A percentile compares a stretch with the other conserved stretches of the same genome.
phyloP scores from a whole-genome alignment of 2,888 invertebrate species.

The Linnaemya tessellans region DNA sequence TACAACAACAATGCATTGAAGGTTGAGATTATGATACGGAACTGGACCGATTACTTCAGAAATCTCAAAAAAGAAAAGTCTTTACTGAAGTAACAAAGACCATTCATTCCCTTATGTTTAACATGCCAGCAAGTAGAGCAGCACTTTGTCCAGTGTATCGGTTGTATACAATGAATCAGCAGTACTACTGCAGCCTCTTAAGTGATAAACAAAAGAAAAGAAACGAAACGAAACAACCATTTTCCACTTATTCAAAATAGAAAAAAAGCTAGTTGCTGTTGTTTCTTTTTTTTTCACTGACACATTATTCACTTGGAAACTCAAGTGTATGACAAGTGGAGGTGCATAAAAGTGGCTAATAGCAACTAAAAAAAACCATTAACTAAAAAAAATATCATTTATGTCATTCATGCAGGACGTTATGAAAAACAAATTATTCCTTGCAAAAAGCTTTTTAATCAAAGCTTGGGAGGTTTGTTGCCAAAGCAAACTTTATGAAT shows the following conservation, averaged over 20 bases:
- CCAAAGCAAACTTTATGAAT: constrained; percentile 8
- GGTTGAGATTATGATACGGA: too few species aligned
- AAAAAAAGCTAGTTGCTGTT: constrained; percentile 39
- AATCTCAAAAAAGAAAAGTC: too few species aligned
- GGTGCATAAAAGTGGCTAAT: constrained; percentile 63
- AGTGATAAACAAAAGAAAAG: constrained; percentile 9
- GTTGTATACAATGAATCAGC: not conserved
- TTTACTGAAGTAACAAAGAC: too few species aligned
- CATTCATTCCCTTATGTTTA: too few species aligned
- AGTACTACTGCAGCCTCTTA: constrained; percentile 66
- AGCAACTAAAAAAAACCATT: constrained; percentile 37
- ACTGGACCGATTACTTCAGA: too few species aligned
- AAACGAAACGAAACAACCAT: not conserved
- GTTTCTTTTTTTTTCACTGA: constrained; percentile 37
- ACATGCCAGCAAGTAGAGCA: not conserved
- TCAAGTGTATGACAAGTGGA: constrained; percentile 56
- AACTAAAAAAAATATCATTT: not conserved
- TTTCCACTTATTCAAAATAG: constrained; percentile 20
- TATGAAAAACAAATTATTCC: not conserved
- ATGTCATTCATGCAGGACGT: not conserved
- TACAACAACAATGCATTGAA: too few species aligned
- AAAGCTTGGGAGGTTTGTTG: constrained; percentile 3
- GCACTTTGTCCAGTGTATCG: constrained; percentile 19
- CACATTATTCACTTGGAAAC: constrained; percentile 69
- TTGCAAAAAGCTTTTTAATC: not conserved